Evolutionary conservation across 1,140 invertebrate genomes (phyloP).

Genomic region (Arion vulgaris): DNA sequence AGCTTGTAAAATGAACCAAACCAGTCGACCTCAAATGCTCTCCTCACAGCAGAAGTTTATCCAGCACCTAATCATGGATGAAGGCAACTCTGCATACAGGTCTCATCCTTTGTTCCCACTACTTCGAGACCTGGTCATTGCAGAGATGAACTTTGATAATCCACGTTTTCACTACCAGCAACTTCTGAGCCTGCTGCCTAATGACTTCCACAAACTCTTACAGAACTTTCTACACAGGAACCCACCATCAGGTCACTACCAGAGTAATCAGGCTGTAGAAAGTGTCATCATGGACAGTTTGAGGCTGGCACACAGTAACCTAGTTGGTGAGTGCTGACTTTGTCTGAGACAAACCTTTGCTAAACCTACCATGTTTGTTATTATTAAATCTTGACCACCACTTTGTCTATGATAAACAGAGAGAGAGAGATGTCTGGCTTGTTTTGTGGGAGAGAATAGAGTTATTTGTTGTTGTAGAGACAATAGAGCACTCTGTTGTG

Average conservation of each 20-base stretch:
- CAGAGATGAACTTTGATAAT: slow-evolving; percentile 71
- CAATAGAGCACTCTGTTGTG: too few species aligned
- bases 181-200: slow-evolving; percentile 67
- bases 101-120: slow-evolving; percentile 71
- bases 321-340: slow-evolving; percentile 69
- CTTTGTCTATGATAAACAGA: too few species aligned
- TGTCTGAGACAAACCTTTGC: neutral
- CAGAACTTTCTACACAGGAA: slow-evolving; percentile 70
- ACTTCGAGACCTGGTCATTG: slow-evolving; percentile 71
- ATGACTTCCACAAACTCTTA: slow-evolving; percentile 67
- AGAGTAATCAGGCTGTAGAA: slow-evolving; percentile 67
- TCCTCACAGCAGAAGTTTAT: slow-evolving; percentile 70
- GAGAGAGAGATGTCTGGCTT: too few species aligned
- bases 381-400: neutral
- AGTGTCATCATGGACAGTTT: slow-evolving; percentile 71
- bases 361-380: neutral
- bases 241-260: slow-evolving; percentile 63
- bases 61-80: slow-evolving; percentile 69
- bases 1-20: slow-evolving; percentile 59
- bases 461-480: too few species aligned
- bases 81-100: slow-evolving; percentile 66
- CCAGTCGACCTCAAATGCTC: slow-evolving; percentile 59
- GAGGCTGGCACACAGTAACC: slow-evolving; percentile 67
- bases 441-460: too few species aligned
- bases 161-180: slow-evolving; percentile 69